Base-by-base conservation (phyloP, 1,140 invertebrate species). In the Propsilocerus akamusi region DNA sequence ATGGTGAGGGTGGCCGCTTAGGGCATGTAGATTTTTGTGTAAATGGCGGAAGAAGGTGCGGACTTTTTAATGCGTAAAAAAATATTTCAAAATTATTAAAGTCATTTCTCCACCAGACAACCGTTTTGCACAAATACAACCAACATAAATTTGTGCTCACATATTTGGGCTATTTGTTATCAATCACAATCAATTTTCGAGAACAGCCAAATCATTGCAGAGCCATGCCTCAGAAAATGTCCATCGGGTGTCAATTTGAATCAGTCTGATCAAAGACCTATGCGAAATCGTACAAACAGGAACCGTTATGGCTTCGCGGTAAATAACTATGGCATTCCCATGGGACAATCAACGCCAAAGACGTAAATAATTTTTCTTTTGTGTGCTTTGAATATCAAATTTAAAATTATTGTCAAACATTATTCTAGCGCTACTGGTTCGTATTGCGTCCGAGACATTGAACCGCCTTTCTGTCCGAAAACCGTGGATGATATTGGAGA, bases 21-120 rank as follows among this genome's bases (percentile, higher is more conserved):
- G 81, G 81, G 1, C 78, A 81, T 57, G 76, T 80, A 0, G 81
- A 85, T 61, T 78, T 85, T 57, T 85, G 81, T 55, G 72, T 84
- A 5, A 84, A 84, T 56, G 82, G 82, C 0, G 81, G 81, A 6
- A 69, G 76, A 55, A 68, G 34, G 34, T 41, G 10, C 17, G 28
- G 2, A 3, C 28, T 30, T 11, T 11, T 11, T 3, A 30, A 7
- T 30, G 6, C 10, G 10, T 11, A 7, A n/a, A 7, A 30, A 3
- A 3, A 30, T 3, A 30, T 30, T 30, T 30, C 28, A 30, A 3
- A 30, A 30, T 30, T 30, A 2, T 11, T 30, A 30, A 30, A 30
- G 2, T 30, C 28, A 11, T 6, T 11, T 11, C 28, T 11, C n/a
- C 22, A 20, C 5, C 34, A 41, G 74, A 41, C 81, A 84, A 58